Conservation (phyloP, 1,140 invertebrate species). For the Diorhabda elongata region DNA sequence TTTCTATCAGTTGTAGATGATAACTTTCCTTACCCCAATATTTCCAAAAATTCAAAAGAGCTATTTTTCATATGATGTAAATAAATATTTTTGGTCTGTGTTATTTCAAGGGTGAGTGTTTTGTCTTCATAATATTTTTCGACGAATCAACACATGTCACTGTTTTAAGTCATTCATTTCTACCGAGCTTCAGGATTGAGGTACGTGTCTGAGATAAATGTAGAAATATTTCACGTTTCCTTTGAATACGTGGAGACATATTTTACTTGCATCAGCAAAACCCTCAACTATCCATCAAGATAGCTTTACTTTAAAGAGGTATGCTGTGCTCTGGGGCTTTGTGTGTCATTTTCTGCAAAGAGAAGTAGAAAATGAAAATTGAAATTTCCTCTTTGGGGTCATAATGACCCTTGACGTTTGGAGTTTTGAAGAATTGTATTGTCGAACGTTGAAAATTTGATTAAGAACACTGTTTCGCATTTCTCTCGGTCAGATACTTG, state of each 20-base stretch:
- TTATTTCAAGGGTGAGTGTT: too few relatives aligned
- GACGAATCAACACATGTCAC: too few relatives aligned
- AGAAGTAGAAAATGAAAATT: background rate
- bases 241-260: background rate
- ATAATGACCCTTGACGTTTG: background rate
- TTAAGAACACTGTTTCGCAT: background rate
- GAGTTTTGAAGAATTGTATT: background rate
- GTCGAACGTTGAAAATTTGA: background rate
- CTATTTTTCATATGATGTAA: too few relatives aligned
- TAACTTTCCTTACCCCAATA: too few relatives aligned
- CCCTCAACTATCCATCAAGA: slow-evolving; percentile 1
- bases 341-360: background rate
- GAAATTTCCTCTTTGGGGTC: background rate
- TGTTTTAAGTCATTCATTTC: background rate
- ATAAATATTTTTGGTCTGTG: too few relatives aligned
- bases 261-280: slow-evolving; percentile 2
- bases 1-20: too few relatives aligned
- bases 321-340: background rate
- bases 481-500: background rate
- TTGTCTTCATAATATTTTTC: too few relatives aligned
- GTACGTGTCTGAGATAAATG: slow-evolving; percentile 2
- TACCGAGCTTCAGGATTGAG: background rate
- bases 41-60: too few relatives aligned
- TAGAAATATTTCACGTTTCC: slow-evolving; percentile 1
- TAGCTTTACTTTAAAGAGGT: background rate